Evolutionary conservation across 2,113 vertebrate genomes (phyloP).

Genomic region (Scatophagus argus): DNA sequence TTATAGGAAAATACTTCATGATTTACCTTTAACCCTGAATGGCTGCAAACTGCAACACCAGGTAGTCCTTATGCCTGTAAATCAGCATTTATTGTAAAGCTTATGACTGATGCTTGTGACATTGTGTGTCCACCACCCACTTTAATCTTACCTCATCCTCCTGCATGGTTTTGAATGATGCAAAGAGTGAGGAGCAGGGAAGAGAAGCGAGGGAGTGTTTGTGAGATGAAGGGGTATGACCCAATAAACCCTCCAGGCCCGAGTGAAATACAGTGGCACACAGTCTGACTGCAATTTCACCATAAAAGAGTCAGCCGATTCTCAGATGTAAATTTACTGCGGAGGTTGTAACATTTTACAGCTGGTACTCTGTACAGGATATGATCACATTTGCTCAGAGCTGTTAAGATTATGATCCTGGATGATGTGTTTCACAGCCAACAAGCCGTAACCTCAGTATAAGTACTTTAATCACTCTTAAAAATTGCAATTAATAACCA

Average conservation of each 20-base stretch:
- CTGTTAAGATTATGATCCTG: conserved; percentile 51
- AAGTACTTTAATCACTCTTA: conserved; percentile 56
- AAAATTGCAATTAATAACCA: conserved; percentile 45
- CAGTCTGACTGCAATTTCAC: conserved; percentile 42
- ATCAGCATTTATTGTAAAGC: too few species aligned
- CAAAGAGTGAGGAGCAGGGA: background rate
- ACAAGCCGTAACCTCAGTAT: conserved; percentile 38
- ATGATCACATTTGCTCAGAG: conserved; percentile 59
- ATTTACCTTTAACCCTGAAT: too few species aligned
- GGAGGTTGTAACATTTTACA: conserved; percentile 66
- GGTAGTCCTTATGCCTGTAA: too few species aligned
- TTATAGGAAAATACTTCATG: too few species aligned
- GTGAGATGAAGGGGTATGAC: conserved; percentile 37
- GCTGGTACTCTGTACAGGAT: conserved; percentile 50
- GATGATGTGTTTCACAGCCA: conserved; percentile 37
- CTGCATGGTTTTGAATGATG: background rate
- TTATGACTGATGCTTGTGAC: too few species aligned
- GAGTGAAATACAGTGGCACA: conserved; percentile 38
- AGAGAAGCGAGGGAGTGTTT: background rate
- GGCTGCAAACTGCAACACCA: too few species aligned
- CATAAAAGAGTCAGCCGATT: conserved; percentile 55
- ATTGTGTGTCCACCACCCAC: background rate
- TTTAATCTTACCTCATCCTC: background rate
- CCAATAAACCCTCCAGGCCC: conserved; percentile 45
- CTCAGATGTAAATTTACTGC: conserved; percentile 61